Evolutionary conservation across 2,113 vertebrate genomes (phyloP).

Genomic region (Archilochus colubris): DNA sequence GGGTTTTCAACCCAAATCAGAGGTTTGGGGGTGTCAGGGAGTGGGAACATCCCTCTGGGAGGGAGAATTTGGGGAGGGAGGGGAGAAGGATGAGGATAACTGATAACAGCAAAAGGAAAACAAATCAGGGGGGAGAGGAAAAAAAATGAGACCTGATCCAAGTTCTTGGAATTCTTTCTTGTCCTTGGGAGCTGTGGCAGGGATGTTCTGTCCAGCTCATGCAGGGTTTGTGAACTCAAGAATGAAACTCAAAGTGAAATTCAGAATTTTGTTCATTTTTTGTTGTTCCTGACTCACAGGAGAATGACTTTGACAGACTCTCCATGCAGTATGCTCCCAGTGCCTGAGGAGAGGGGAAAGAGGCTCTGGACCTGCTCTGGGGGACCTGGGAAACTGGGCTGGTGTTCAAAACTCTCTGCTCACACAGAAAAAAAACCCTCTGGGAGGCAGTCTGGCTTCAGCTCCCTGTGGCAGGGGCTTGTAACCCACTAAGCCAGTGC

Average conservation of each 20-base stretch:
- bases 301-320: slow-evolving; percentile 94
- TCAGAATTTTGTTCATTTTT: background rate
- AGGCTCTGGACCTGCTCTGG: background rate
- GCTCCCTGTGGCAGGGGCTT: fast-evolving
- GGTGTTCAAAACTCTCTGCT: background rate
- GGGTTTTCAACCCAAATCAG: background rate
- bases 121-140: fast-evolving
- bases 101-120: background rate
- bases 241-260: too few relatives aligned
- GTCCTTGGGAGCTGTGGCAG: background rate
- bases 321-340: slow-evolving; percentile 87
- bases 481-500: background rate
- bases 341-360: slow-evolving; percentile 46
- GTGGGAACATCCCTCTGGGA: background rate
- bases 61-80: background rate
- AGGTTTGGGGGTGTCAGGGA: background rate
- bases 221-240: too few relatives aligned
- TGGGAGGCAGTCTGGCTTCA: background rate
- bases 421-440: fast-evolving
- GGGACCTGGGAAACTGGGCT: background rate
- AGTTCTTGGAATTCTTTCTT: background rate
- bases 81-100: background rate
- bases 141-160: fast-evolving
- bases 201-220: fast-evolving
- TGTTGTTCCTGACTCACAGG: slow-evolving; percentile 72